Evolutionary conservation across 2,797 vertebrate species (phyloP).

Genomic region (Chanos chanos): DNA sequence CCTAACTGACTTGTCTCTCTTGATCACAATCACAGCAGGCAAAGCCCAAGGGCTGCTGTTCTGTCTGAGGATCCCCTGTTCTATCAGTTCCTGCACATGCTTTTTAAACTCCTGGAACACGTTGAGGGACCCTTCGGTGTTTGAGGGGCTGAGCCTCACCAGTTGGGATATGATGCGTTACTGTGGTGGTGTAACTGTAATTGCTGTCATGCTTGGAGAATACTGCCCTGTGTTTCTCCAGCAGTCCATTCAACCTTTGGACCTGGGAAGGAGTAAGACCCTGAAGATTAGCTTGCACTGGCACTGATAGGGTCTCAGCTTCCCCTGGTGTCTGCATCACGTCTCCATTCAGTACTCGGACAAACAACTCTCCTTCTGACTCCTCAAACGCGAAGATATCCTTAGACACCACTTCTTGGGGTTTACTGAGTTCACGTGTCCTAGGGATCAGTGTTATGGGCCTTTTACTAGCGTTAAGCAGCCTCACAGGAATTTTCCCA

Average conservation of each 20-base stretch:
- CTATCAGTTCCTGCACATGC: too few species aligned
- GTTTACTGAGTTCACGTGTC: neutral
- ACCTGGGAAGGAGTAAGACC: neutral
- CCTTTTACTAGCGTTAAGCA: too few species aligned
- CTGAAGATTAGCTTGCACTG: neutral
- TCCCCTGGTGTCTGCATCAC: neutral
- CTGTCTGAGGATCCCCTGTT: neutral
- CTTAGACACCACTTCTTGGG: slow-evolving; percentile 1
- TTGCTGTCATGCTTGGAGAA: slow-evolving; percentile 14
- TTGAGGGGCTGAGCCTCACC: slow-evolving; percentile 7
- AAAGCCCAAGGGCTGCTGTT: slow-evolving; percentile 13
- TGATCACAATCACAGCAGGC: slow-evolving; percentile 12
- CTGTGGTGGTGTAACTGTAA: slow-evolving; percentile 7
- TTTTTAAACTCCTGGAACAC: slow-evolving; percentile 27
- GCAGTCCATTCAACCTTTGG: neutral
- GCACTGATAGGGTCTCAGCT: neutral
- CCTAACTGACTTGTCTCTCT: slow-evolving; percentile 16
- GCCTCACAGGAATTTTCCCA: neutral
- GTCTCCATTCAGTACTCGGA: neutral
- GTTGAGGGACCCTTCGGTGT: slow-evolving; percentile 5
- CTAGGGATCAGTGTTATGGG: too few species aligned
- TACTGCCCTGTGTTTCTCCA: neutral
- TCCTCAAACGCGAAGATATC: slow-evolving; percentile 8
- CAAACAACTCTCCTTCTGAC: neutral
- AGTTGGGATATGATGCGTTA: slow-evolving; percentile 4